A percentile compares a stretch with the other conserved stretches of the same genome.
phyloP scores from a whole-genome alignment of 2,888 invertebrate species.

The Stictocephala bisonia region DNA sequence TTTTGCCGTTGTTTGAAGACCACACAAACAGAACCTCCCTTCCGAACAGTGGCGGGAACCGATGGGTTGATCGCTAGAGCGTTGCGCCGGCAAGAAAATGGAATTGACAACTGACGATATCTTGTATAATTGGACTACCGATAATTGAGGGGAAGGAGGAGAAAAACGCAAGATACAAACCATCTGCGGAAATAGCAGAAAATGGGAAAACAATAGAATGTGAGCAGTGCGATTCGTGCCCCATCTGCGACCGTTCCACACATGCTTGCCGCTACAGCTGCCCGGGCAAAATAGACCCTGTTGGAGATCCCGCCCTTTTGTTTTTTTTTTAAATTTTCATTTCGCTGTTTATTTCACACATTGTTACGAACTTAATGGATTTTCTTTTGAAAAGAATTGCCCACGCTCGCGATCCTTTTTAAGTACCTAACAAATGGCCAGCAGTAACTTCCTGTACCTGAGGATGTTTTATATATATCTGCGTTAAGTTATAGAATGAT shows the following conservation, averaged over 20 bases:
- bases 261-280: conserved; percentile 15
- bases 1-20: neutral
- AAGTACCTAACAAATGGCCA: too few relatives aligned
- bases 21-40: neutral
- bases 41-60: neutral
- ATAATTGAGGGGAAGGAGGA: conserved; percentile 18
- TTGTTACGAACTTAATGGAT: neutral
- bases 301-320: conserved; percentile 26
- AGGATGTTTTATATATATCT: too few relatives aligned
- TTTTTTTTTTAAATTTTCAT: conserved; percentile 1
- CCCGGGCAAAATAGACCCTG: neutral
- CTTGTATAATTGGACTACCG: conserved; percentile 10
- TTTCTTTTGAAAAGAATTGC: neutral
- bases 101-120: conserved; percentile 33
- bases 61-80: neutral
- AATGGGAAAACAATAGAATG: conserved; percentile 28
- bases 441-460: too few relatives aligned
- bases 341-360: conserved; percentile 12
- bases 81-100: neutral
- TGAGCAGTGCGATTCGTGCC: conserved; percentile 10
- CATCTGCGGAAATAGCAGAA: conserved; percentile 21
- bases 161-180: neutral
- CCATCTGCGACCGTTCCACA: conserved; percentile 4
- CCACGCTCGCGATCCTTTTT: too few relatives aligned
- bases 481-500: too few relatives aligned